A percentile compares a stretch with the other conserved stretches of the same genome.
phyloP scores from a whole-genome alignment of 2,797 vertebrate genomes.

The Pyrocephalus nanus region DNA sequence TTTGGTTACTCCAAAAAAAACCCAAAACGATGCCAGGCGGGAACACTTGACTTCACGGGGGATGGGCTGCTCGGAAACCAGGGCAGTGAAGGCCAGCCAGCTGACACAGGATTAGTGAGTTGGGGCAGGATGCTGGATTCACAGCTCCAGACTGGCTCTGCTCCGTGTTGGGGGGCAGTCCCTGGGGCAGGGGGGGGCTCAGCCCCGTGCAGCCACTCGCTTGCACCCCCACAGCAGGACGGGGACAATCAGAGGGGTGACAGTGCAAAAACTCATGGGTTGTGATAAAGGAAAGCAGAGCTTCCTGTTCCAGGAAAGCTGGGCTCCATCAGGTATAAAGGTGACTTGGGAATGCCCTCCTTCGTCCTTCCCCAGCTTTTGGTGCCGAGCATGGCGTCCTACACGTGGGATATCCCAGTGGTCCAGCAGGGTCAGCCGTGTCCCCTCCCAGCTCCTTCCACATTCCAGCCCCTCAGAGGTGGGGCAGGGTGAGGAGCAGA shows the following conservation, averaged over 20 bases:
- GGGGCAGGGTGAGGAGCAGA: neutral
- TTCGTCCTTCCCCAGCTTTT: neutral
- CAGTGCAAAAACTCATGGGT: neutral
- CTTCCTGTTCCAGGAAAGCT: neutral
- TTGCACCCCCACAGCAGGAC: rapidly evolving
- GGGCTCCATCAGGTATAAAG: rapidly evolving
- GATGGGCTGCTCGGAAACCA: neutral
- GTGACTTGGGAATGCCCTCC: neutral
- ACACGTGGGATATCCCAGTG: rapidly evolving
- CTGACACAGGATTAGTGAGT: neutral
- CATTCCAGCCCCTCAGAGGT: neutral
- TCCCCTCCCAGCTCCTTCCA: neutral
- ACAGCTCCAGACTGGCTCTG: neutral
- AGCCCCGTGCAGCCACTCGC: neutral
- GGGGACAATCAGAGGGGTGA: neutral
- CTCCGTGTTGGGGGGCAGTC: neutral
- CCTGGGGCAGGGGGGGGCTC: neutral
- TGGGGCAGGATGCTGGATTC: neutral
- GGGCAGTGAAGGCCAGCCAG: neutral
- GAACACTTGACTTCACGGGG: neutral
- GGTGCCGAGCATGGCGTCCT: rapidly evolving
- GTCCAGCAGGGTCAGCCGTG: rapidly evolving
- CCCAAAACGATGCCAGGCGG: rapidly evolving
- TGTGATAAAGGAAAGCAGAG: neutral
- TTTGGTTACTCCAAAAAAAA: neutral